Conservation (phyloP, 2,888 invertebrate species). For the Aromia moschata region DNA sequence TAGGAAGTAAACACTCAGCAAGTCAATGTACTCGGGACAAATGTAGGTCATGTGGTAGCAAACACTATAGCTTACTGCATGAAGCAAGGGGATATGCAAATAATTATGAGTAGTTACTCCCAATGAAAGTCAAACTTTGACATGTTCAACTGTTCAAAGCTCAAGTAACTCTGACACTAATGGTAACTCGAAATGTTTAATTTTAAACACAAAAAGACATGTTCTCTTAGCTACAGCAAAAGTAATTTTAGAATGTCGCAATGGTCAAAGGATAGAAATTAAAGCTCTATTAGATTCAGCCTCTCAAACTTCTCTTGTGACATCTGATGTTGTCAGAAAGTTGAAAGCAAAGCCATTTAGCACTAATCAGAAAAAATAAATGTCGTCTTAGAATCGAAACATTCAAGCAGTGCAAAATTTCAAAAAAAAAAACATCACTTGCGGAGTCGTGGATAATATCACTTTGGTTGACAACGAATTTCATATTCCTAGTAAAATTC, state of each 20-base stretch:
- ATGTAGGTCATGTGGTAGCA: conserved; percentile 4
- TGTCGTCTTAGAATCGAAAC: too few relatives aligned
- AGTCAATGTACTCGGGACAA: conserved; percentile 8
- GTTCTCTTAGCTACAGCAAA: conserved; percentile 12
- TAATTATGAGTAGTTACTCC: too few relatives aligned
- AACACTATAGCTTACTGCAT: conserved; percentile 11
- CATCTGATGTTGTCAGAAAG: background rate
- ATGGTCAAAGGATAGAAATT: background rate
- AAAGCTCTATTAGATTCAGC: conserved; percentile 12
- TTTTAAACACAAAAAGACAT: background rate
- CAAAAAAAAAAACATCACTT: background rate
- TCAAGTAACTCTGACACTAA: background rate
- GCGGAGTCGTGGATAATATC: conserved; percentile 15
- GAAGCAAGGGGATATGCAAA: conserved; percentile 3
- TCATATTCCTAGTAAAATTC: too few relatives aligned
- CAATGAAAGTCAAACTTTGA: background rate
- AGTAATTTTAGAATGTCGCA: background rate
- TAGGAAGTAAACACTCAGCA: conserved; percentile 7
- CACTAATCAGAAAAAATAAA: conserved; percentile 1
- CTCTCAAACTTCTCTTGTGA: conserved; percentile 14
- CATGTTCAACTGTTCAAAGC: background rate
- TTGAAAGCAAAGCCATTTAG: background rate
- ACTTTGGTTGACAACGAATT: too few relatives aligned
- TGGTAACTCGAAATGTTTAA: background rate
- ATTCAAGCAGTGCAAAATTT: background rate